Percentiles rank a stretch among this genome's conserved stretches.
These are phyloP conservation scores for Oncopodura yosiiana DNA, from an alignment of 1,140 invertebrate species.

Conservation along the genomic window DNA sequence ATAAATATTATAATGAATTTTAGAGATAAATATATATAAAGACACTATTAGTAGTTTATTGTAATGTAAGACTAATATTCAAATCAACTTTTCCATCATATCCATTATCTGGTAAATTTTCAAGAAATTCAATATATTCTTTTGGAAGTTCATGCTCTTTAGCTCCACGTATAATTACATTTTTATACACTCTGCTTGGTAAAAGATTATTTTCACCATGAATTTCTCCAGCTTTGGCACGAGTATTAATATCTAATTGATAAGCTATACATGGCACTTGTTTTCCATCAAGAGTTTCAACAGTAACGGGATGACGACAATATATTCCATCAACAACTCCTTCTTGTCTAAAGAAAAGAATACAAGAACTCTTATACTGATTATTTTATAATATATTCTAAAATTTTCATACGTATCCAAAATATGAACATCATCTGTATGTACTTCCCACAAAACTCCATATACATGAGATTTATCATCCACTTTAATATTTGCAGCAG, in stretches of 20 bases:
- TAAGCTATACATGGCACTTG: slow-evolving; percentile 55
- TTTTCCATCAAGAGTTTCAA: slow-evolving; percentile 46
- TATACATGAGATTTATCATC: slow-evolving; percentile 50
- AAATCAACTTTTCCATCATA: slow-evolving; percentile 46
- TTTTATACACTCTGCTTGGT: slow-evolving; percentile 61
- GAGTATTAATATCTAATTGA: slow-evolving; percentile 47
- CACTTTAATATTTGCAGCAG: slow-evolving; percentile 62
- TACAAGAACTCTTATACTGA: neutral
- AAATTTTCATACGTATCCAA: slow-evolving; percentile 52
- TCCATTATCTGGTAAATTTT: slow-evolving; percentile 56
- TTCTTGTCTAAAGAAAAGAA: slow-evolving; percentile 53
- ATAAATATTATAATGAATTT: no score
- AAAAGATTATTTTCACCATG: slow-evolving; percentile 44
- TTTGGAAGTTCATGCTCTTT: slow-evolving; percentile 56
- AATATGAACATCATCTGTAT: slow-evolving; percentile 49
- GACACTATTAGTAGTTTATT: slow-evolving; percentile 7
- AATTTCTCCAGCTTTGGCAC: slow-evolving; percentile 39
- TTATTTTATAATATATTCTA: neutral
- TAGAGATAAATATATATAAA: no score
- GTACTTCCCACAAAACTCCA: slow-evolving; percentile 69
- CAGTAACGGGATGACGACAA: slow-evolving; percentile 50
- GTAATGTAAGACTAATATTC: slow-evolving; percentile 28
- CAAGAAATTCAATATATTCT: slow-evolving; percentile 54
- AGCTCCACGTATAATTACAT: slow-evolving; percentile 53
- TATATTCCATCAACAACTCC: slow-evolving; percentile 59